Evolutionary conservation across 30 jellyfish, hydroid and myxozoan species (phyloP), one percentile per base, ranked within the genome.

Genomic region (Hydra vulgaris): DNA sequence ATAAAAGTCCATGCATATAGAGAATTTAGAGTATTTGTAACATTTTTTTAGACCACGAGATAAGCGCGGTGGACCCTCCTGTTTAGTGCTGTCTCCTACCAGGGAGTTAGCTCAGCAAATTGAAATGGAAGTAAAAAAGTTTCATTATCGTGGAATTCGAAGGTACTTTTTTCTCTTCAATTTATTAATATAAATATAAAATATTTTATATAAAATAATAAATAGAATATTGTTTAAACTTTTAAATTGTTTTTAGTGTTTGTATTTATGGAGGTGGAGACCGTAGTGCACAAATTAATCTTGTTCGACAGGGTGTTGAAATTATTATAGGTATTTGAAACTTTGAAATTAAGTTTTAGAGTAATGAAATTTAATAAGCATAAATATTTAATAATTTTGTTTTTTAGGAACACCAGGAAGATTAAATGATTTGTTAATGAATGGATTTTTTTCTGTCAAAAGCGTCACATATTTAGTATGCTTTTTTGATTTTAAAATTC

Each of bases 221-320:
- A 26, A 40, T 5, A 3, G 61, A 3, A 3, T 3, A 19, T 8
- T 68, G 75, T 68, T 68, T 4, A 68, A 7, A 4, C 25, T 0
- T 27, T 0, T 26, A 7, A 40, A n/a, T 23, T 80, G 26, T 73
- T 25, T 74, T 15, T 70, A 92, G 99, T 85, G 88, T 84, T 52
- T 94, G 99, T 26, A 88, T 94, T n/a, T 94, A 94, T 81, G 99
- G 99, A 23, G 99, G 99, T 67, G 99, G 96, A 8, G 84, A 80
- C 78, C 71, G 99, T 70, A 76, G 73, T 21, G 95, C 87, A 8
- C 99, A 94, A 21, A 94, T 94, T 17, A 80, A 77, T 1, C 55
- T 67, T 24, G 94, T 94, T 54, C 69, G 88, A 85, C 79, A 77
- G 69, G 99, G 99, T 25, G 99, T 88, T 18, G 99, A 94, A 76